A percentile compares a stretch with the other conserved stretches of the same genome.
Conservation (phyloP, 2,888 invertebrate species). For the Slavum lentiscoides region DNA sequence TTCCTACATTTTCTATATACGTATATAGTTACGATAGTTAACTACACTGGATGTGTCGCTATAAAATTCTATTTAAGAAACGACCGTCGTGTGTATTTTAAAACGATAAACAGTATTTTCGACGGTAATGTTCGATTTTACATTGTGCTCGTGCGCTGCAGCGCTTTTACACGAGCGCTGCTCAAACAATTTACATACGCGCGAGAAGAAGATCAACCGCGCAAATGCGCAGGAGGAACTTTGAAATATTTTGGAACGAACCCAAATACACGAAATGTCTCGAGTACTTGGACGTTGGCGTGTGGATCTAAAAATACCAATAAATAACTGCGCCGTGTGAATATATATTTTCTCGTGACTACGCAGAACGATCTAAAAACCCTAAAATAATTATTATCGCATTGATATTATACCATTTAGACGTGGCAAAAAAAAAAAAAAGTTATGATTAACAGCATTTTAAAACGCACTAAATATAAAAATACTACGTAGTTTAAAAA, state of each 20-base stretch:
- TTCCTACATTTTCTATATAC: too few relatives aligned
- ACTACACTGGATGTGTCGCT: too few relatives aligned
- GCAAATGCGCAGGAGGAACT: conserved; percentile 21
- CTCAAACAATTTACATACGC: neutral
- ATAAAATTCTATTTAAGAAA: too few relatives aligned
- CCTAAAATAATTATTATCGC: neutral
- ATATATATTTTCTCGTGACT: conserved; percentile 40
- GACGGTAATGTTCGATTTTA: neutral
- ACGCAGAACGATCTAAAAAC: conserved; percentile 30
- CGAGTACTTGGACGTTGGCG: conserved; percentile 15
- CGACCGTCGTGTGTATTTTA: too few relatives aligned
- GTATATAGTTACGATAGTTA: too few relatives aligned
- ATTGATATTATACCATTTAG: neutral
- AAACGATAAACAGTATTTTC: neutral
- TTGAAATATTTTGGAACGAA: conserved; percentile 30
- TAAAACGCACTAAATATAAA: too few relatives aligned
- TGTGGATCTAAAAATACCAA: conserved; percentile 43
- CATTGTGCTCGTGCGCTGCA: neutral
- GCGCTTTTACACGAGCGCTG: neutral
- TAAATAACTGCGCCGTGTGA: conserved; percentile 38
- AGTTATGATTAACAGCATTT: conserved; percentile 4
- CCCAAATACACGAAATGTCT: conserved; percentile 43
- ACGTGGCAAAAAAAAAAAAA: conserved; percentile 5
- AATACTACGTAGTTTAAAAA: too few relatives aligned
- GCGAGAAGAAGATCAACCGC: neutral